phyloP scores from a whole-genome alignment of 2,888 invertebrate genomes.

The Acrobasis repandana region DNA sequence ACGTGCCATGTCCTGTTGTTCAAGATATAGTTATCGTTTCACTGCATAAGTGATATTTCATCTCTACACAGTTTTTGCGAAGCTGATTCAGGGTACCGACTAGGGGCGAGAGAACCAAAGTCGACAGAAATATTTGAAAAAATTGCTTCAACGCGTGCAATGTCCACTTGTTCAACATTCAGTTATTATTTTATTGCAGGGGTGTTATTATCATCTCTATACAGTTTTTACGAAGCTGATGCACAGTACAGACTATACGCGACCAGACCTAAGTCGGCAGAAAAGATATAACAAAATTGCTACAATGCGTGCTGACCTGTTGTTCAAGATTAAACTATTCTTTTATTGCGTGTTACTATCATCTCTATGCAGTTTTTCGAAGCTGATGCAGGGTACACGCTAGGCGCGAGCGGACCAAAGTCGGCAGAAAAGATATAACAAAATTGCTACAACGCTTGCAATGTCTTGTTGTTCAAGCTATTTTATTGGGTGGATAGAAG shows the following conservation, averaged over 20 bases:
- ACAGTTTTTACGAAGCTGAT: slow-evolving; percentile 63
- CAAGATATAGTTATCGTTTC: slow-evolving; percentile 34
- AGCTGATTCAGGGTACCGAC: slow-evolving; percentile 76
- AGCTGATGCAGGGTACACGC: slow-evolving; percentile 76
- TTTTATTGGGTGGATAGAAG: slow-evolving; percentile 2
- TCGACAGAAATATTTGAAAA: slow-evolving; percentile 79
- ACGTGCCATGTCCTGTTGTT: slow-evolving; percentile 37
- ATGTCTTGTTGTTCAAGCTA: slow-evolving; percentile 36
- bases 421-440: slow-evolving; percentile 80
- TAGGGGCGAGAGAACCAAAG: slow-evolving; percentile 69
- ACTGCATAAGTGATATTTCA: slow-evolving; percentile 32
- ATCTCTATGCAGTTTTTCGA: slow-evolving; percentile 55
- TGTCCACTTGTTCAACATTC: slow-evolving; percentile 34
- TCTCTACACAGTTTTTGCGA: slow-evolving; percentile 54
- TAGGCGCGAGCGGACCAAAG: slow-evolving; percentile 69
- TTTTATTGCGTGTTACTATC: slow-evolving; percentile 28
- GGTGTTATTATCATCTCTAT: slow-evolving; percentile 50
- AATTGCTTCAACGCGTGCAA: slow-evolving; percentile 45
- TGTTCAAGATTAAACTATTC: slow-evolving; percentile 35
- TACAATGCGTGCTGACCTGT: slow-evolving; percentile 40
- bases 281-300: slow-evolving; percentile 71
- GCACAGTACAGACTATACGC: slow-evolving; percentile 69
- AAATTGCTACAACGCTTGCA: slow-evolving; percentile 46
- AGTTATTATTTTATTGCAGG: slow-evolving; percentile 34
- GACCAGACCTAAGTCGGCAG: slow-evolving; percentile 76